Evolutionary conservation across 1,140 invertebrate species (phyloP), one percentile per base, ranked within the genome.

Genomic region (Drosophila quadrilineata): DNA sequence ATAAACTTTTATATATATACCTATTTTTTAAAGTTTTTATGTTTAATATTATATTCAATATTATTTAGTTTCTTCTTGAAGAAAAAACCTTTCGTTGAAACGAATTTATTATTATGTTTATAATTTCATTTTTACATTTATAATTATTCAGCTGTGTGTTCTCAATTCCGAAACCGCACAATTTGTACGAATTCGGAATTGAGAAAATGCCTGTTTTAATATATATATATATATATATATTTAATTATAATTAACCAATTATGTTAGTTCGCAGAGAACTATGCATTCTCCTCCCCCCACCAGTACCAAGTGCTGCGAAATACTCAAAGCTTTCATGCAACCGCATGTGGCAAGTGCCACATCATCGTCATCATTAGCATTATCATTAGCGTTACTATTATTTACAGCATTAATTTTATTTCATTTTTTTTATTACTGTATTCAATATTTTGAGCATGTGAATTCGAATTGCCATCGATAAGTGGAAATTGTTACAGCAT

Each of bases 231-330:
- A 46, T 59, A 54, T 63, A 57, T 65, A 57, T 50, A 43, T 35
- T 49, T 52, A 56, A 22, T n/a, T n/a, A n/a, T n/a, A n/a, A n/a
- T n/a, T n/a, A n/a, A n/a, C n/a, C 59, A 52, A 45, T 19, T 56
- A 68, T 54, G 57, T 82, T n/a, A n/a, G n/a, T n/a, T n/a, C n/a
- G n/a, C n/a, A n/a, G n/a, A n/a, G n/a, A n/a, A n/a, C n/a, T n/a
- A n/a, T n/a, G n/a, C n/a, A n/a, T n/a, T n/a, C n/a, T n/a, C n/a
- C n/a, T n/a, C n/a, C n/a, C n/a, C n/a, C n/a, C n/a, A n/a, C n/a
- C 79, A 82, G 77, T 82, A 82, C 77, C 79, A 82, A 82, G 77
- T 82, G 70, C 77, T 82, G 77, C 59, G 60, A 60, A 84, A 82
- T 82, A 82, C 77, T 82, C 77, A 73, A 64, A 49, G 50, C 46